phyloP scores from a whole-genome alignment of 2,113 vertebrate genomes.

The Megalops atlanticus region DNA sequence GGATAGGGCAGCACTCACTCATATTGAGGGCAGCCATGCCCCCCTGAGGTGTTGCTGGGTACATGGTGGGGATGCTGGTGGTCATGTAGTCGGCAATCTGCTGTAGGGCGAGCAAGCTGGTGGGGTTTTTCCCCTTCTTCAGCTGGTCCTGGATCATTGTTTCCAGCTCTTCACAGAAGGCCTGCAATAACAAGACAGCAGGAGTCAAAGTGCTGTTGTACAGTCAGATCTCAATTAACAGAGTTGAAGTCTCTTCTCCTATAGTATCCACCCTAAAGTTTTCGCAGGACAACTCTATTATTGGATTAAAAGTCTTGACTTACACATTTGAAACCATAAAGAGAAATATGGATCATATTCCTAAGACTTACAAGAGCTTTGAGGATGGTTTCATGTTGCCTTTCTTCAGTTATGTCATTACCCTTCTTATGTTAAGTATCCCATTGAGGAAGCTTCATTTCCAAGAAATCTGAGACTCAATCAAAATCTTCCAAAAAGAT shows the following conservation, averaged over 20 bases:
- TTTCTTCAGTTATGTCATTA: neutral
- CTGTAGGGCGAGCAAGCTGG: slow-evolving; percentile 91
- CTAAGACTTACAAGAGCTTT: neutral
- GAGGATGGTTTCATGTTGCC: neutral
- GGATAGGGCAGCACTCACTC: slow-evolving; percentile 77
- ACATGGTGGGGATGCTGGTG: slow-evolving; percentile 87
- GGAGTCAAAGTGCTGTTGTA: too few species aligned
- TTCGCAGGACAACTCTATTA: neutral
- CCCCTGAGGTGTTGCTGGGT: slow-evolving; percentile 90
- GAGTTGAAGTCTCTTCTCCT: neutral
- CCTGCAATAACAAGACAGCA: slow-evolving; percentile 66
- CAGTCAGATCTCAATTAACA: neutral
- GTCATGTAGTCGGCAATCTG: slow-evolving; percentile 99
- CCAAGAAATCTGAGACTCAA: neutral
- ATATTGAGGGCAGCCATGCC: slow-evolving; percentile 97
- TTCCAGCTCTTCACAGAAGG: slow-evolving; percentile 96
- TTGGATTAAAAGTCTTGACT: too few species aligned
- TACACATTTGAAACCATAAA: too few species aligned
- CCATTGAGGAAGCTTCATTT: neutral
- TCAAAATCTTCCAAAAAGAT: neutral
- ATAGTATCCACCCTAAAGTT: neutral
- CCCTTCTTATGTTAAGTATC: neutral
- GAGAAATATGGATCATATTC: neutral
- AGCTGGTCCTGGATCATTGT: slow-evolving; percentile 98
- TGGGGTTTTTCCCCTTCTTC: slow-evolving; percentile 95